Conservation (phyloP, 2,797 vertebrate genomes). For the Eospalax fontanierii region DNA sequence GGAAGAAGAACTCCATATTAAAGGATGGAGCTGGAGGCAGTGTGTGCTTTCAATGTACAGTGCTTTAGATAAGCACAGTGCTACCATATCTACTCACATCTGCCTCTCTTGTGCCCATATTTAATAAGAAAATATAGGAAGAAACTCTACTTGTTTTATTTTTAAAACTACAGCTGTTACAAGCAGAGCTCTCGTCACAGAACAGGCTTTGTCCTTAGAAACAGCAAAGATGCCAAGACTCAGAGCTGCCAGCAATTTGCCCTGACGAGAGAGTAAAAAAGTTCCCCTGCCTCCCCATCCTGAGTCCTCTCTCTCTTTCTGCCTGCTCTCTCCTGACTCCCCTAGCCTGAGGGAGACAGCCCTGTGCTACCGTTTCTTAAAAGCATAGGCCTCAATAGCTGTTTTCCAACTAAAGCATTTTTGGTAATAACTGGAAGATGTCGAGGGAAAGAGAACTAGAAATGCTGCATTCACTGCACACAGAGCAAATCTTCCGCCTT, state of each 20-base stretch:
- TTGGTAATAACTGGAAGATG: not conserved
- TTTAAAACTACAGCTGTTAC: conserved; percentile 68
- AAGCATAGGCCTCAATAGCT: not conserved
- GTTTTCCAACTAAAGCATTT: not conserved
- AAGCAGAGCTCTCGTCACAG: conserved; percentile 49
- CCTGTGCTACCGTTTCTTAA: not conserved
- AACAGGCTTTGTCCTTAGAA: conserved; percentile 61
- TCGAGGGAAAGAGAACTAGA: not conserved
- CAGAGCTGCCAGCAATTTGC: not conserved
- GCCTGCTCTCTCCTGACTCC: not conserved
- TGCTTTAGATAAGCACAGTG: not conserved
- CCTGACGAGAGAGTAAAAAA: not conserved
- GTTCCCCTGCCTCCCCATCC: not conserved
- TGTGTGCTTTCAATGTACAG: not conserved
- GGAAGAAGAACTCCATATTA: conserved; percentile 1
- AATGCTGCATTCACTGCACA: not conserved
- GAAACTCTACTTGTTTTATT: conserved; percentile 6
- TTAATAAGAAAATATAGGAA: conserved; percentile 60
- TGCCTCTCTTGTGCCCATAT: not conserved
- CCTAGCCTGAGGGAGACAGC: not conserved
- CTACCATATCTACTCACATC: not conserved
- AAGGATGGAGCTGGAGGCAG: not conserved
- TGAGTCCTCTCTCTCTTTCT: not conserved
- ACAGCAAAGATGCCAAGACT: conserved; percentile 17
- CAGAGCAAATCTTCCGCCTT: not conserved